Evolutionary conservation across 1,140 invertebrate genomes (phyloP), one percentile per base, ranked within the genome.

Genomic region (Spodoptera frugiperda): DNA sequence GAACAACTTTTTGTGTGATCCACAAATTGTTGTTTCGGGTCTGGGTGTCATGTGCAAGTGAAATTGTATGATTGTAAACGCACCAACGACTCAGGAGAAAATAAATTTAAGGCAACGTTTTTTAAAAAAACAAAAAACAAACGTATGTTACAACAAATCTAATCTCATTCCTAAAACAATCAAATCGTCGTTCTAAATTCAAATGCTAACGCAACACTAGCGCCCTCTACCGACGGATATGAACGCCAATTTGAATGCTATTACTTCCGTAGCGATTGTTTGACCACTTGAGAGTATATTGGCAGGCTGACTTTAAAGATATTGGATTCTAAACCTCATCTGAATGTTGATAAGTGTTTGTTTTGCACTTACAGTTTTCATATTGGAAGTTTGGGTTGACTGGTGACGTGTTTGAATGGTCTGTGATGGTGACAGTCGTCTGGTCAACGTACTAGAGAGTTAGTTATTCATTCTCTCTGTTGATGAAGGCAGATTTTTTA

Each of bases 191-290:
- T n/a, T 14, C 14, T 21, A 25, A 59, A 30, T 61, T 44, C 21
- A 33, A 70, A 70, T 70, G 67, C 67, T 70, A 70, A 54, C 51
- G n/a, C 10, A 12, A 21, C 39, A 54, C 49, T 44, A 30, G 49
- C 67, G 49, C 49, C 30, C 19, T 30, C 67, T 30, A 14, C 57
- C 3, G 4, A 30, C 67, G 67, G 67, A 70, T 70, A 70, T 70
- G 48, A 70, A 54, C 49, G 67, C 1, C 67, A 54, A 70, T 70
- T 70, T 70, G 67, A 70, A 70, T 70, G 67, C 49, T 70, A 70
- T 70, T 70, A 70, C 67, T 33, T 70, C 67, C 67, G 49, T 25
- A 10, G 21, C 10, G 19, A 17, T 2, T 21, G 48, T 70, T 51
- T 53, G 48, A 51, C 30, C 49, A 39, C n/a, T 25, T 33, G 11